Conservation (phyloP, 2,113 vertebrate species). For the Mellivora capensis region DNA sequence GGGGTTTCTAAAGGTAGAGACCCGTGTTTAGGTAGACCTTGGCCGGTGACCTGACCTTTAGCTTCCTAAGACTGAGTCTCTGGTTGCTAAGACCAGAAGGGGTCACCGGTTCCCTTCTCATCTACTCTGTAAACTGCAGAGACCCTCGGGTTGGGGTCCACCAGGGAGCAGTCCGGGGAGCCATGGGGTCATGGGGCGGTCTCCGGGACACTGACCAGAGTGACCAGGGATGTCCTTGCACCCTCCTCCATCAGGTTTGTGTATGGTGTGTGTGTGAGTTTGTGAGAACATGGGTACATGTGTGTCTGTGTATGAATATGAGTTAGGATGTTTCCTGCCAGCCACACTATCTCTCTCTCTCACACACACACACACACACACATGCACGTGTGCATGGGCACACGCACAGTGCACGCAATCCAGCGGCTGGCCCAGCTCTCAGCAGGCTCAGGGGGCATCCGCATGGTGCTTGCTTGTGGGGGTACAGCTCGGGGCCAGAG, state of each 20-base stretch:
- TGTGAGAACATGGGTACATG: background rate
- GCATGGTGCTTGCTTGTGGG: too few relatives aligned
- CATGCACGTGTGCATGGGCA: background rate
- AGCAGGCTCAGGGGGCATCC: background rate
- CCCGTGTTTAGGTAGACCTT: background rate
- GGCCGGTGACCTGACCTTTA: background rate
- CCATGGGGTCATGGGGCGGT: background rate
- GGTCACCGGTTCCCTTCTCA: background rate
- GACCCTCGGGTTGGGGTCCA: background rate
- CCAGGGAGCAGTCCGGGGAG: background rate
- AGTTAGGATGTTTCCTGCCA: background rate
- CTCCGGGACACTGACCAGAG: background rate
- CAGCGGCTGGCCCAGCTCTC: background rate
- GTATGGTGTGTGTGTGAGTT: background rate
- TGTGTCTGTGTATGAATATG: background rate
- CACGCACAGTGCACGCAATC: too few relatives aligned
- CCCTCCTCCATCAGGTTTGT: background rate
- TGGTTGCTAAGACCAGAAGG: background rate
- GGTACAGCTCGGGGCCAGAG: too few relatives aligned
- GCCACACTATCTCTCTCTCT: background rate
- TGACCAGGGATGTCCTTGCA: background rate
- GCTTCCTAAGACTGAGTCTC: too few relatives aligned
- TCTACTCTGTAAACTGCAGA: background rate
- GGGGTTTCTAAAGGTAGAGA: background rate
- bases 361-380: background rate